Evolutionary conservation across 2,797 vertebrate genomes (phyloP).

Genomic region (Coccyzus lansbergi): DNA sequence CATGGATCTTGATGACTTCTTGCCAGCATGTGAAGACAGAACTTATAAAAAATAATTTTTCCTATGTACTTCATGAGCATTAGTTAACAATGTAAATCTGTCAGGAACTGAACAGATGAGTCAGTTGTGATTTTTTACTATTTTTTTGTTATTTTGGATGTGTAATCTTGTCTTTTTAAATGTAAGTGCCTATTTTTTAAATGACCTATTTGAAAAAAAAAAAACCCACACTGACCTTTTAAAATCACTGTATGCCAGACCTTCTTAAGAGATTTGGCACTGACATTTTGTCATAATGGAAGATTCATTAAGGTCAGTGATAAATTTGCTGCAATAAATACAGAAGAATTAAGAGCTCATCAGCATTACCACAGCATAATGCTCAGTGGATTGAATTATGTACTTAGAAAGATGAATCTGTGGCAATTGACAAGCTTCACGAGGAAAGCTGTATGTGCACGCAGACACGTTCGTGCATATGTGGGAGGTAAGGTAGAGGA

Average conservation of each 20-base stretch:
- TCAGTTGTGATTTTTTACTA: neutral
- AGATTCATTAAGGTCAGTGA: constrained; percentile 74
- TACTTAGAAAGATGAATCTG: constrained; percentile 69
- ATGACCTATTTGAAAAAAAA: constrained; percentile 18
- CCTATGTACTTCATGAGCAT: neutral
- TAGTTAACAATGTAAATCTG: neutral
- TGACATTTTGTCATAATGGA: constrained; percentile 69
- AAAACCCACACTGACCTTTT: constrained; percentile 58
- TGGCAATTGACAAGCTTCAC: constrained; percentile 64
- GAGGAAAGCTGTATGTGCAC: constrained; percentile 9
- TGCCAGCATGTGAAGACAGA: neutral
- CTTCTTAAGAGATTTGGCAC: constrained; percentile 71
- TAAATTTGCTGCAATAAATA: constrained; percentile 73
- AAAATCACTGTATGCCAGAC: constrained; percentile 49
- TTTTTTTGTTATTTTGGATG: neutral
- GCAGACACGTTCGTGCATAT: neutral
- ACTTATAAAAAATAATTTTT: neutral
- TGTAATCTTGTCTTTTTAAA: constrained; percentile 40
- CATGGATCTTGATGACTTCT: neutral
- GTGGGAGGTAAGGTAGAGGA: neutral
- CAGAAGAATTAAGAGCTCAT: constrained; percentile 77
- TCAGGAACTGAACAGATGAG: neutral
- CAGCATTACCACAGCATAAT: constrained; percentile 55
- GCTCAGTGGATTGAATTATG: constrained; percentile 67
- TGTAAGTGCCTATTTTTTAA: constrained; percentile 26